Percentiles rank a stretch among this genome's conserved stretches.
Evolutionary conservation across 2,113 vertebrate genomes (phyloP).

Genomic region (Pipra filicauda): DNA sequence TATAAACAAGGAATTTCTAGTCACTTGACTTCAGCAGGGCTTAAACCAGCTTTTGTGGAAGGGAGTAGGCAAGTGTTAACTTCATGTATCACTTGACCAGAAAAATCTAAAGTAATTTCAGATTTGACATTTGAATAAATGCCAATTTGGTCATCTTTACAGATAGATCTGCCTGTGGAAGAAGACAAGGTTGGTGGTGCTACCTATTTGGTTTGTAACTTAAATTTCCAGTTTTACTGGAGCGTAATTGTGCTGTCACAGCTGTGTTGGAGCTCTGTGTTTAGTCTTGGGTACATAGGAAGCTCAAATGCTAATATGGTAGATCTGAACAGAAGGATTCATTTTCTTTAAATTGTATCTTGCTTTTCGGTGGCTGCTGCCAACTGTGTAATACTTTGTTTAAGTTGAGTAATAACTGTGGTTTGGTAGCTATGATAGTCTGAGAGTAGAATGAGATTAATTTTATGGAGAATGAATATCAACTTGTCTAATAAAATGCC

Average conservation of each 20-base stretch:
- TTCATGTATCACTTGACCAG: background rate
- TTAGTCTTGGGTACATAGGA: background rate
- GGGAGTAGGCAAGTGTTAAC: background rate
- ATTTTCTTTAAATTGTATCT: background rate
- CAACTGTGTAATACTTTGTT: background rate
- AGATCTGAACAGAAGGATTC: background rate
- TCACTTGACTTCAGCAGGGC: background rate
- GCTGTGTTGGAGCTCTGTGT: background rate
- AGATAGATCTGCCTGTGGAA: background rate
- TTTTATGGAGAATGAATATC: background rate
- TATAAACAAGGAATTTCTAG: slow-evolving; percentile 56
- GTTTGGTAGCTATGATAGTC: background rate
- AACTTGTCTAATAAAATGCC: background rate
- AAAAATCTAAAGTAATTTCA: background rate
- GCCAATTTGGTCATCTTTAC: background rate
- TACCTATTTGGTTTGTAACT: background rate
- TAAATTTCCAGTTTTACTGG: background rate
- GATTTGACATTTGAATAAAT: background rate
- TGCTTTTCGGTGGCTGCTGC: background rate
- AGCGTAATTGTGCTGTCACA: background rate
- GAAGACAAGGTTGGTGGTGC: background rate
- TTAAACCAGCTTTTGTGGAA: slow-evolving; percentile 1
- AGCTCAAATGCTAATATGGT: background rate
- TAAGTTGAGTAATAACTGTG: background rate
- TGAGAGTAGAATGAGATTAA: background rate